Base-by-base conservation (phyloP, 2,797 vertebrate species). In the Odontamblyopus rebecca region DNA sequence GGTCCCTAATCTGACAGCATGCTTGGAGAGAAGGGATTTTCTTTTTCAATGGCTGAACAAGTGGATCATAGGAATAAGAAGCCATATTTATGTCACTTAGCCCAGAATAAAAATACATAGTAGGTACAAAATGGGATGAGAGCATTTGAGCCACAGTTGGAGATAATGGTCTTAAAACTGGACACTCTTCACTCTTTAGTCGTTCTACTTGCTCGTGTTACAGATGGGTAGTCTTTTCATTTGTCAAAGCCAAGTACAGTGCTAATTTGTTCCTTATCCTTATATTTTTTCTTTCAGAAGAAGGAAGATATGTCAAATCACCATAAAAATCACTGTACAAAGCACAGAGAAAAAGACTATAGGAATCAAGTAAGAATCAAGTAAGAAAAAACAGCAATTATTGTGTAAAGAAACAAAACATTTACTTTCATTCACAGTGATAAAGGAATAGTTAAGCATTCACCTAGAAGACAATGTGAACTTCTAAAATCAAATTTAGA, bases 1-100 rank as follows among this genome's bases (percentile, higher is more conserved):
- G 61, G 80, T 79, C 73, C 80, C 73, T 85, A 86, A 89, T 87
- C 84, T 88, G 86, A 87, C 85, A 88, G 81, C 77, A 83, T 76
- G 82, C 73, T 74, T 81, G 74, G 76, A 86, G 80, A 86, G 74
- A 72, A 82, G 73, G 77, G 85, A 79, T 85, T 84, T 86, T 70
- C 76, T 76, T 85, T 82, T 83, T 73, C 79, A 83, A 81, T 73
- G 80, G 84, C 73, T 83, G 84, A 82, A 83, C 12, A 79, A 69
- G 71, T 86, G 81, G 71, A 75, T 85, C 68, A 87, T 86, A 82
- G 81, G 77, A 85, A 83, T 74, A 80, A 81, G 72, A 83, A 78
- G 71, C 73, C 68, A 80, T 80, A 75, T 81, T 85, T 74, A 76
- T 79, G 79, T 87, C 79, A 81, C 80, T 86, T 81, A 82, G 80